Evolutionary conservation across 2,113 vertebrate species (phyloP), one percentile per base, ranked within the genome.

Genomic region (Podilymbus podiceps): DNA sequence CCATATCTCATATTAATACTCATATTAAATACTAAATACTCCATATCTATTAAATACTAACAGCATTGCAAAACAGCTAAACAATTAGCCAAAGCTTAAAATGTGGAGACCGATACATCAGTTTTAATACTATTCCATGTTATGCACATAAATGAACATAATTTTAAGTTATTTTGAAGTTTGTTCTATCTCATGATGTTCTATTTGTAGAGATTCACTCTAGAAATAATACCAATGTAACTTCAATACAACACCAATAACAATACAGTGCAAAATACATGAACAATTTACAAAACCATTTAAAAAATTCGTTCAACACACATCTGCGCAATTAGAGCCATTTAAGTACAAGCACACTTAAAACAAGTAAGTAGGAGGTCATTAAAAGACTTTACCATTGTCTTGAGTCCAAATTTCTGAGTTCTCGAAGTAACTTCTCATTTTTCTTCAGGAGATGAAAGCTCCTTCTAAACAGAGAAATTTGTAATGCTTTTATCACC

Each of bases 391-490:
- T 96, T 99, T 97, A 99, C 99, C 99, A 99, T 94, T 99, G 99
- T 91, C 99, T 98, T 71, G 99, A 99, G 90, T 99, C 99, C 96
- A 99, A 98, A 95, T 99, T 99, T 98, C 99, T 99, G 97, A 99
- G 98, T 97, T 99, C 99, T 97, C 99, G 98, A 93, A 99, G 98
- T 42, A 99, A 98, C 97, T 99, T 99, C 97, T 99, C 99, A 67
- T 99, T 99, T 98, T 99, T 99, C 97, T 99, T 99, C 97, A 99
- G 94, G 93, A 99, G 98, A 98, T 99, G 99, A 98, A 99, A 99
- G 97, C 98, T 99, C 92, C 98, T 99, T 98, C 99, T 99, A 97
- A 92, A 97, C 1, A 94, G 88, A 98, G 75, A 98, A 95, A 97
- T 92, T 90, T 93, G 66, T 93, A 98, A 97, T 53, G 93, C 88